Evolutionary conservation across 2,888 invertebrate species (phyloP), one percentile per base, ranked within the genome.

Genomic region (Hirtodrosophila confusa): DNA sequence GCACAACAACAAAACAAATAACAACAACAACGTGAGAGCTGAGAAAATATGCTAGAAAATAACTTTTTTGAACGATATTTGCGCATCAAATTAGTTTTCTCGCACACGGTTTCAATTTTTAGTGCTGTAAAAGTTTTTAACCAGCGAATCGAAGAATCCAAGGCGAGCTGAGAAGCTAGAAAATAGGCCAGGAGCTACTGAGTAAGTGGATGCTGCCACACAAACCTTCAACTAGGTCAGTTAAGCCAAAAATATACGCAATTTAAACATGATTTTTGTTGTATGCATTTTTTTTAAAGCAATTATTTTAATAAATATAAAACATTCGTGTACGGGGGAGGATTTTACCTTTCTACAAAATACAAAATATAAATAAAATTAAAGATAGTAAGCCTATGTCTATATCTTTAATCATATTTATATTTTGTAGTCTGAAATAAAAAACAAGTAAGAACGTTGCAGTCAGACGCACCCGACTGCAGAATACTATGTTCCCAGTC

Each of bases 101-200:
- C 53, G 70, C 69, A 86, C 78, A 88, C 78, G 78, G 80, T 86
- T 84, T 69, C 77, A 84, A 83, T 86, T 86, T 83, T 76, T 43
- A 53, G 40, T 48, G 49, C 60, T 47, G 73, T 4, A 60, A 57
- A 76, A 62, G 56, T 77, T 72, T 31, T 48, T 37, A 9, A 41
- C 44, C 54, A 54, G 17, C 36, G 12, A 9, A 39, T 39, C 11
- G 9, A 23, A 17, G n/a, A 37, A 35, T 8, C 31, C 31, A 7
- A 31, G 31, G 11, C 17, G 24, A 43, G 50, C 11, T 10, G 44
- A 27, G n/a, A 12, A 23, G 10, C 7, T 5, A 5, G 11, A 33
- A 57, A 58, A 53, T 67, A 44, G 67, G 67, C 48, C 58, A 68
- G 10, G 29, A 40, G 40, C 35, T 36, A 7, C 44, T 36, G 6